Conservation (phyloP, 2,113 vertebrate genomes). For the Notothenia rossii region DNA sequence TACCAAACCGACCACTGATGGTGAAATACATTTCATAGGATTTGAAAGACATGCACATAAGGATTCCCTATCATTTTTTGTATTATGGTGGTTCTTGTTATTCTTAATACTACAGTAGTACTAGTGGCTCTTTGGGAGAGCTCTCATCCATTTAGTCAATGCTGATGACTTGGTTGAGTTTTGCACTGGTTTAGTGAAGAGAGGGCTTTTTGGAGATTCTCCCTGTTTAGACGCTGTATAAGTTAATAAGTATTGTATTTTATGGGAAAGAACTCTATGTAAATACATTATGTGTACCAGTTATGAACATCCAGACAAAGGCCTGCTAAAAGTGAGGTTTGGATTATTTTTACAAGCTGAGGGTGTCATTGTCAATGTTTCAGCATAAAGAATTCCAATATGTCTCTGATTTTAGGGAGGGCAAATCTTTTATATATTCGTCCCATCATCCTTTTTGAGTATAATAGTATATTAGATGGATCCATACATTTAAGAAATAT, state of each 20-base stretch:
- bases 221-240: conserved; percentile 70
- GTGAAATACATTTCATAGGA: conserved; percentile 72
- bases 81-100: conserved; percentile 69
- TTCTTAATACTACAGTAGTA: conserved; percentile 57
- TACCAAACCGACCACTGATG: conserved; percentile 83
- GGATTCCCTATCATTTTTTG: conserved; percentile 75
- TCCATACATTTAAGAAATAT: conserved; percentile 76
- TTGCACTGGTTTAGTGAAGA: conserved; percentile 77
- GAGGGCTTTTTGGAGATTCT: conserved; percentile 61
- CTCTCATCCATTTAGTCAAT: conserved; percentile 64
- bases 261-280: conserved; percentile 72
- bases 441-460: conserved; percentile 65
- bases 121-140: conserved; percentile 63
- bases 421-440: conserved; percentile 69
- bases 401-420: conserved; percentile 57
- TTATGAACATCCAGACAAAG: conserved; percentile 57
- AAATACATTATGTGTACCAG: conserved; percentile 72
- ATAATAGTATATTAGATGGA: conserved; percentile 79
- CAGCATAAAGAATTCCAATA: conserved; percentile 56
- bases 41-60: conserved; percentile 77
- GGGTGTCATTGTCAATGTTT: conserved; percentile 61
- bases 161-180: conserved; percentile 61
- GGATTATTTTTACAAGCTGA: conserved; percentile 67
- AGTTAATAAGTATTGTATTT: conserved; percentile 70
- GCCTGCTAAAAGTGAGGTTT: conserved; percentile 65